Evolutionary conservation across 1,140 invertebrate genomes (phyloP).

Genomic region (Palaemon carinicauda): DNA sequence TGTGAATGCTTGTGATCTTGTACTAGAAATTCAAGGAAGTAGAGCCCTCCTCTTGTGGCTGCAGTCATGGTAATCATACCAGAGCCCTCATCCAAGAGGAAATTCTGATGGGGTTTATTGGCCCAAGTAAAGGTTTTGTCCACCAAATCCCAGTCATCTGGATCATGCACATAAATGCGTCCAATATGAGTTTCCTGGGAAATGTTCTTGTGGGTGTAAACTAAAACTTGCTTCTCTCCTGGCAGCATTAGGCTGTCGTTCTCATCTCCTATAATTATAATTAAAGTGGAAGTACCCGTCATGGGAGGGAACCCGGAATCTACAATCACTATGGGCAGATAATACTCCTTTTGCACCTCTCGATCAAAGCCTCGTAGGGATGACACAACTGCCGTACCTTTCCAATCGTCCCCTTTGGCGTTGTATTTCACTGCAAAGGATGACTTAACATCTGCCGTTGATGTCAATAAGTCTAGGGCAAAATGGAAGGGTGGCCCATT

Average conservation of each 20-base stretch:
- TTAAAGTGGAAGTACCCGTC: constrained; percentile 85
- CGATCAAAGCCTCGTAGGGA: constrained; percentile 91
- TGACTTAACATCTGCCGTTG: constrained; percentile 88
- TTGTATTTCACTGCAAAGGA: constrained; percentile 95
- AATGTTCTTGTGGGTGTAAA: constrained; percentile 88
- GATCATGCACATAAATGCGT: constrained; percentile 92
- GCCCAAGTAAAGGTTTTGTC: constrained; percentile 97
- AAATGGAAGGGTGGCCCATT: constrained; percentile 97
- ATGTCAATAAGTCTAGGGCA: constrained; percentile 83
- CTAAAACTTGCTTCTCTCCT: constrained; percentile 94
- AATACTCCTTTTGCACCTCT: constrained; percentile 93
- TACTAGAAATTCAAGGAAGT: constrained; percentile 87
- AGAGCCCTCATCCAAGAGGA: constrained; percentile 87
- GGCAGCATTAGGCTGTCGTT: constrained; percentile 98
- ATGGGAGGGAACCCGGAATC: constrained; percentile 90
- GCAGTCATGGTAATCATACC: constrained; percentile 96
- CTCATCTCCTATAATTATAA: constrained; percentile 92
- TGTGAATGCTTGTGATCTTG: constrained; percentile 94
- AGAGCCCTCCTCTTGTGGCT: constrained; percentile 83
- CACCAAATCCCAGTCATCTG: constrained; percentile 96
- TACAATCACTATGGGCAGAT: constrained; percentile 93
- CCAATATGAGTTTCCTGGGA: constrained; percentile 83
- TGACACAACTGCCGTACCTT: constrained; percentile 93
- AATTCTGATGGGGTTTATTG: constrained; percentile 78
- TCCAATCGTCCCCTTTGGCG: constrained; percentile 92